phyloP scores from a whole-genome alignment of 2,888 invertebrate genomes.

The Leptodirus hochenwartii region DNA sequence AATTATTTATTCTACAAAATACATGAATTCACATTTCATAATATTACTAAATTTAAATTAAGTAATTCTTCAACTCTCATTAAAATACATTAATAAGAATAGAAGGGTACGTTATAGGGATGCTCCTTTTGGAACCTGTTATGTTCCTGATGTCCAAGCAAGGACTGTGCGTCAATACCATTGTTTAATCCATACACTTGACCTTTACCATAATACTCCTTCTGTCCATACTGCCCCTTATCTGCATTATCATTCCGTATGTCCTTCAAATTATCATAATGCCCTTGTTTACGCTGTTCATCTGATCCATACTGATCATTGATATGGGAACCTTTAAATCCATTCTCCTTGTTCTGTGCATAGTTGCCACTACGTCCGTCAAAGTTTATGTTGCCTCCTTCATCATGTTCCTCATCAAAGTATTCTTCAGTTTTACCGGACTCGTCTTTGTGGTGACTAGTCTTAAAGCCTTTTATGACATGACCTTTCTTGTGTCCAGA shows the following conservation, averaged over 20 bases:
- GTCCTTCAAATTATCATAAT: constrained; percentile 35
- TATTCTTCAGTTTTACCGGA: constrained; percentile 44
- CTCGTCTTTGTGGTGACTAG: constrained; percentile 46
- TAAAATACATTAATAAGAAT: too few relatives aligned
- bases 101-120: constrained; percentile 34
- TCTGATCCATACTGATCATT: constrained; percentile 37
- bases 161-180: constrained; percentile 39
- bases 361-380: constrained; percentile 37
- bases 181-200: constrained; percentile 38
- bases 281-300: constrained; percentile 38
- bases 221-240: constrained; percentile 40
- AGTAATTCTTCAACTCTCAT: too few relatives aligned
- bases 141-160: constrained; percentile 41
- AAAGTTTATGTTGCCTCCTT: constrained; percentile 37
- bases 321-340: constrained; percentile 40
- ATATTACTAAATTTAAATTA: too few relatives aligned
- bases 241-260: constrained; percentile 39
- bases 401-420: constrained; percentile 45
- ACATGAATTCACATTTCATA: too few relatives aligned
- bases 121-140: constrained; percentile 37
- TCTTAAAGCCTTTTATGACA: constrained; percentile 45
- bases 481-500: constrained; percentile 45
- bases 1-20: too few relatives aligned
- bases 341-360: constrained; percentile 36
- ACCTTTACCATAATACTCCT: constrained; percentile 37